phyloP scores from a whole-genome alignment of 2,888 invertebrate species.

The Ectemnius continuus region DNA sequence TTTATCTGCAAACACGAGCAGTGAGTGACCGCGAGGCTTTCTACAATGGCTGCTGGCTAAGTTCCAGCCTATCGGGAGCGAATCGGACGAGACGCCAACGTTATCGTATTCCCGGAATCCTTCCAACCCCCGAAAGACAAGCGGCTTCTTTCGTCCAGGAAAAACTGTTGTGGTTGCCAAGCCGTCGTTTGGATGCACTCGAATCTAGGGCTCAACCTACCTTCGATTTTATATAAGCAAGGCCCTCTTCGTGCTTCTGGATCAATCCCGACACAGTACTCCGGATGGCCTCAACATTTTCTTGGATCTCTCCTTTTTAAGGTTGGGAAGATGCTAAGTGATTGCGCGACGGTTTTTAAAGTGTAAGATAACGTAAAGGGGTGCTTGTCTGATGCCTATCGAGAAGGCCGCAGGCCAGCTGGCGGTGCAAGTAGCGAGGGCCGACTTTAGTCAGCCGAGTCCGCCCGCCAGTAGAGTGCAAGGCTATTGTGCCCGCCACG shows the following conservation, averaged over 20 bases:
- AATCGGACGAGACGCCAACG: slow-evolving; percentile 1
- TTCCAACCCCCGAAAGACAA: background rate
- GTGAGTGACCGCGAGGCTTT: background rate
- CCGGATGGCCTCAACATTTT: too few relatives aligned
- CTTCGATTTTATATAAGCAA: background rate
- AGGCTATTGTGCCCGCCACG: background rate
- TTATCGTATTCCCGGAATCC: background rate
- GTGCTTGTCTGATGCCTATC: background rate
- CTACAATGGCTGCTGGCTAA: background rate
- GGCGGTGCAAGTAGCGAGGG: slow-evolving; percentile 36
- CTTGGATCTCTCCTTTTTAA: too few relatives aligned
- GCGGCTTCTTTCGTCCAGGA: slow-evolving; percentile 1
- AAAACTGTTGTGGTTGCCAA: slow-evolving; percentile 7
- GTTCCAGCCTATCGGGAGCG: background rate
- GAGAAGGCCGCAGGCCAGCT: background rate
- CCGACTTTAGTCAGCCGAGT: slow-evolving; percentile 36
- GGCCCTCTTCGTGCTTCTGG: background rate
- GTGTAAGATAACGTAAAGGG: background rate
- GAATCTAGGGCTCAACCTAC: background rate
- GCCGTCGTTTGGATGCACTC: background rate
- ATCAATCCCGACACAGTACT: too few relatives aligned
- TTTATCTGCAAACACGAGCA: too few relatives aligned
- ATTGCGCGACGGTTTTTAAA: background rate
- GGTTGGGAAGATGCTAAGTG: too few relatives aligned
- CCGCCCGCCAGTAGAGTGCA: slow-evolving; percentile 28